phyloP scores from a whole-genome alignment of 2,113 vertebrate species.

The Accipiter virgatus region DNA sequence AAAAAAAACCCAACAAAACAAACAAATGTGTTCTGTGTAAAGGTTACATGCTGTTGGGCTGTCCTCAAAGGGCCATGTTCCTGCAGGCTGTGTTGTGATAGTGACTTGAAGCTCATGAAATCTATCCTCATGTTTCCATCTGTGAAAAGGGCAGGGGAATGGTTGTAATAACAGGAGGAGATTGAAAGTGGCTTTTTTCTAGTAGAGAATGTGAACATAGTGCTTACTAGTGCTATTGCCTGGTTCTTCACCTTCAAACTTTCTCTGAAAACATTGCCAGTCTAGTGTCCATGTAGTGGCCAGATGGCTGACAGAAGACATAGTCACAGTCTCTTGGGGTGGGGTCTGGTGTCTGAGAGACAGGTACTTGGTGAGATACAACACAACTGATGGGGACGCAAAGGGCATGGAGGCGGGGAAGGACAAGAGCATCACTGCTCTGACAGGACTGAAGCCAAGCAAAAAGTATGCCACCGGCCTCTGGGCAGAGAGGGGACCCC shows the following conservation, averaged over 20 bases:
- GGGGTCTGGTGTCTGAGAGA: conserved; percentile 71
- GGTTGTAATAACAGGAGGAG: neutral
- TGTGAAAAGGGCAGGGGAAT: neutral
- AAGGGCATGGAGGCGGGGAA: conserved; percentile 60
- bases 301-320: conserved; percentile 74
- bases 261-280: conserved; percentile 28
- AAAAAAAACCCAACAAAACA: neutral
- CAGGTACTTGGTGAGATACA: conserved; percentile 78
- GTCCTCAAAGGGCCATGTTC: neutral
- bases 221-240: neutral
- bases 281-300: conserved; percentile 52
- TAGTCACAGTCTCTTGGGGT: conserved; percentile 73
- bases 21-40: neutral
- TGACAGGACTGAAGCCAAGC: conserved; percentile 71
- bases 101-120: neutral
- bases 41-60: neutral
- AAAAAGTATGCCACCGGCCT: conserved; percentile 68
- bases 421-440: conserved; percentile 53
- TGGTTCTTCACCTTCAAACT: neutral
- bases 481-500: conserved; percentile 72
- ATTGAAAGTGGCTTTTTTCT: neutral
- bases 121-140: neutral
- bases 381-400: conserved; percentile 66
- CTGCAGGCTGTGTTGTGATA: neutral
- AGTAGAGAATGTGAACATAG: neutral